These are phyloP conservation scores for Meteorus sp. DNA, from an alignment of 1,140 invertebrate genomes.

Conservation along the genomic window DNA sequence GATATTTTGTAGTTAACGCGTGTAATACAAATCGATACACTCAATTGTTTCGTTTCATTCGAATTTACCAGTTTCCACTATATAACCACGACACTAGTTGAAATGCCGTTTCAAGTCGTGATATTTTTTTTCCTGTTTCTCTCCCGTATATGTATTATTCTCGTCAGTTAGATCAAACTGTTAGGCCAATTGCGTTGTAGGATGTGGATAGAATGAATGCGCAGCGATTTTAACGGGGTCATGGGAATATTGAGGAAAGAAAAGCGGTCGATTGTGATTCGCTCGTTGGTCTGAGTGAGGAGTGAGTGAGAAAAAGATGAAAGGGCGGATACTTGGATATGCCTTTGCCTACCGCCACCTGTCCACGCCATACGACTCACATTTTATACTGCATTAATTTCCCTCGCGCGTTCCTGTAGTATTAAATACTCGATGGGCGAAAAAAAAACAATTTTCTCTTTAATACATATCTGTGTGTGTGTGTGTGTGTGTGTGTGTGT, in stretches of 20 bases:
- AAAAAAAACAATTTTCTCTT: slow-evolving; percentile 5
- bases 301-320: slow-evolving; percentile 5
- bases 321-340: slow-evolving; percentile 26
- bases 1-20: too few relatives aligned
- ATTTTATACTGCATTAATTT: slow-evolving; percentile 23
- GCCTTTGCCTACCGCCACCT: slow-evolving; percentile 25
- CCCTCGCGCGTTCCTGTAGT: neutral
- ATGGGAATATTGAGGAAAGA: slow-evolving; percentile 26
- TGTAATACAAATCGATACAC: too few relatives aligned
- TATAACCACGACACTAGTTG: too few relatives aligned
- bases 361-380: slow-evolving; percentile 24
- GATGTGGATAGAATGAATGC: slow-evolving; percentile 9
- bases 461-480: neutral
- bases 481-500: too few relatives aligned
- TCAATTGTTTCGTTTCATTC: too few relatives aligned
- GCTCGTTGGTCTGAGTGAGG: neutral
- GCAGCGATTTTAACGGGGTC: slow-evolving; percentile 24
- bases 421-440: neutral
- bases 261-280: slow-evolving; percentile 28
- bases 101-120: too few relatives aligned
- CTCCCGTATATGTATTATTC: too few relatives aligned
- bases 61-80: too few relatives aligned
- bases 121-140: too few relatives aligned
- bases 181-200: too few relatives aligned
- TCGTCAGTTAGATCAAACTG: too few relatives aligned